These are phyloP conservation scores for Lasioglossum leucozonium DNA, from an alignment of 2,888 invertebrate genomes.

Conservation along the genomic window DNA sequence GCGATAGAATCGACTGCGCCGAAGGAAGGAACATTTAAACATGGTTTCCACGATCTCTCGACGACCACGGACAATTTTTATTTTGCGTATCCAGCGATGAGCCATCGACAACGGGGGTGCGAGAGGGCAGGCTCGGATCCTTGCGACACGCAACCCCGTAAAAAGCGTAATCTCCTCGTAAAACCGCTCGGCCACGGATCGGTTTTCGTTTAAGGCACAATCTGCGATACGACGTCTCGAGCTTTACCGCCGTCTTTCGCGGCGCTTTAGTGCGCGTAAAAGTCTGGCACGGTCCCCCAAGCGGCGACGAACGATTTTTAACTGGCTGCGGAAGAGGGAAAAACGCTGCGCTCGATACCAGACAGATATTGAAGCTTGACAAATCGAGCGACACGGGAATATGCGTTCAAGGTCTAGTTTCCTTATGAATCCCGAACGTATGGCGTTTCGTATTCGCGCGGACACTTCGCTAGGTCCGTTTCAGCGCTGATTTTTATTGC, in stretches of 20 bases:
- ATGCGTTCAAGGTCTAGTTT: background rate
- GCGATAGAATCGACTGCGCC: background rate
- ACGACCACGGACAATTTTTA: background rate
- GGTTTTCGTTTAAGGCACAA: slow-evolving; percentile 40
- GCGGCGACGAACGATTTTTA: slow-evolving; percentile 19
- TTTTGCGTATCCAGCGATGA: slow-evolving; percentile 41
- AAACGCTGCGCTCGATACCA: background rate
- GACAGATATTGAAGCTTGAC: background rate
- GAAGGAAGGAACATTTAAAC: background rate
- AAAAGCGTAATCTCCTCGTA: slow-evolving; percentile 47
- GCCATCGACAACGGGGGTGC: slow-evolving; percentile 18
- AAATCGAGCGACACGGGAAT: background rate
- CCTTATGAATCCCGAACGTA: background rate
- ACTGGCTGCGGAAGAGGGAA: background rate
- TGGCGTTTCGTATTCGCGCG: background rate
- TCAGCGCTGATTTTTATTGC: background rate
- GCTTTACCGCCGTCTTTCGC: slow-evolving; percentile 17
- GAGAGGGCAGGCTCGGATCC: background rate
- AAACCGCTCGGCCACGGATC: slow-evolving; percentile 27
- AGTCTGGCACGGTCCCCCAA: slow-evolving; percentile 5
- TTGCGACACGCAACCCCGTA: background rate
- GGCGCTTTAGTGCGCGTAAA: slow-evolving; percentile 42
- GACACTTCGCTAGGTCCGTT: background rate
- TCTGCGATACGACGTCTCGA: slow-evolving; percentile 21
- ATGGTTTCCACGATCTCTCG: background rate